Evolutionary conservation across 2,113 vertebrate genomes (phyloP), one percentile per base, ranked within the genome.

Genomic region (Gorilla gorilla): DNA sequence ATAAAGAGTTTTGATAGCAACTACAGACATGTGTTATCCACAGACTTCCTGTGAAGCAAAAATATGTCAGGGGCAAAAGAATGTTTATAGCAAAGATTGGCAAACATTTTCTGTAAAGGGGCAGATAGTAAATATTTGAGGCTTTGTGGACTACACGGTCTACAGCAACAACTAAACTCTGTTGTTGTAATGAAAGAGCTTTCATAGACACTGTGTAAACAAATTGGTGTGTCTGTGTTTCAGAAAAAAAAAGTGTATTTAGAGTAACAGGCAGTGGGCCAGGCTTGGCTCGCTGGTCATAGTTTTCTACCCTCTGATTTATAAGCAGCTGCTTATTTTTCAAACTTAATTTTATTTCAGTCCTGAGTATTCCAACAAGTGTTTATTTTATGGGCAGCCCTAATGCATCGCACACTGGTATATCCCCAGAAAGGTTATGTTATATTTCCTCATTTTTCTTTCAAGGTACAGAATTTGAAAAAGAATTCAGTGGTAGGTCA

Each of bases 391-490:
- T 40, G 38, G 30, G 57, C 5, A 57, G 30, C 1, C 8, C 45
- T 59, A 75, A 89, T 68, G 6, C 40, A 20, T 43, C 64, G 40
- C 6, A 38, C 32, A 52, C 11, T 61, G 17, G 72, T 73, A 68
- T 57, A 73, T 93, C 3, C 30, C 76, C 38, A 80, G 17, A 90
- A 81, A 84, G 11, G 3, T 68, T 95, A 40, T 75, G 30, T 79
- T 86, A 25, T n/a, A 88, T 45, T 90, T 89, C 30, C 45, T 94
- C 45, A 87, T 59, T 83, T 94, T 78, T 94, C 22, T 95, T 82
- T 68, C 35, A 82, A 90, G 50, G 8, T 57, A 55, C 11, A 48
- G 10, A 1, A 40, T 92, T 73, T 90, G n/a, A 78, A 75, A 92
- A 90, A 50, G n/a, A 76, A 59, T n/a, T 66, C 8, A 27, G 22